Conservation (phyloP, 2,888 invertebrate species). For the Phyto melanocephala region DNA sequence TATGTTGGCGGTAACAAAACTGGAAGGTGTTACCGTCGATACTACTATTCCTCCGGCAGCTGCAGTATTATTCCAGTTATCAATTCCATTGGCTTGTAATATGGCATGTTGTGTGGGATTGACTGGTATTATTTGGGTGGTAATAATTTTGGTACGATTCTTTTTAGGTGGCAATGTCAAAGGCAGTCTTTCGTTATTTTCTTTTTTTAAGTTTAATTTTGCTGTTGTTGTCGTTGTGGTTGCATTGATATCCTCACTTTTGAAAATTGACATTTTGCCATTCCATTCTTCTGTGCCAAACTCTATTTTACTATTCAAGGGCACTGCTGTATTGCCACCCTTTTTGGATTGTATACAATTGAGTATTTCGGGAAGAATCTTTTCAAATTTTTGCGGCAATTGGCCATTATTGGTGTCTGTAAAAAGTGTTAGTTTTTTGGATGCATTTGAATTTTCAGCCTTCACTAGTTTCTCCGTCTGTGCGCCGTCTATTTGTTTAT, state of each 20-base stretch:
- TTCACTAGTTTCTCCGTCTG: slow-evolving; percentile 55
- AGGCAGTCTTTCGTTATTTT: slow-evolving; percentile 67
- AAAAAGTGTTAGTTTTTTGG: slow-evolving; percentile 75
- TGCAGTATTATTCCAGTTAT: slow-evolving; percentile 39
- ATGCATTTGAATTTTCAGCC: slow-evolving; percentile 58
- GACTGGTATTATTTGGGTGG: slow-evolving; percentile 60
- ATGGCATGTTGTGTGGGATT: slow-evolving; percentile 43
- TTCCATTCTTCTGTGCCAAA: slow-evolving; percentile 2
- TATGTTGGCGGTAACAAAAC: neutral
- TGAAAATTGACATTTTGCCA: neutral
- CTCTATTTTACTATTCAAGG: neutral
- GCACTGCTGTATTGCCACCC: neutral
- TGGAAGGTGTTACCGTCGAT: neutral
- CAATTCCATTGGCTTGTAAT: slow-evolving; percentile 20
- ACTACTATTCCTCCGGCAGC: neutral
- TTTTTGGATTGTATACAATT: slow-evolving; percentile 72
- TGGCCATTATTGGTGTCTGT: slow-evolving; percentile 73
- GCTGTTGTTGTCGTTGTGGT: no score
- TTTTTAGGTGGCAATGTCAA: slow-evolving; percentile 75
- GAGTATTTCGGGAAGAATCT: slow-evolving; percentile 75
- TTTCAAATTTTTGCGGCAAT: slow-evolving; percentile 75
- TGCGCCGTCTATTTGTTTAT: slow-evolving; percentile 38
- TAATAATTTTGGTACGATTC: slow-evolving; percentile 72
- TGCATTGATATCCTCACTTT: no score
- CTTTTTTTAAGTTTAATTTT: slow-evolving; percentile 16